These are phyloP conservation scores for Varanus komodoensis DNA, from an alignment of 2,113 vertebrate genomes.

Conservation along the genomic window DNA sequence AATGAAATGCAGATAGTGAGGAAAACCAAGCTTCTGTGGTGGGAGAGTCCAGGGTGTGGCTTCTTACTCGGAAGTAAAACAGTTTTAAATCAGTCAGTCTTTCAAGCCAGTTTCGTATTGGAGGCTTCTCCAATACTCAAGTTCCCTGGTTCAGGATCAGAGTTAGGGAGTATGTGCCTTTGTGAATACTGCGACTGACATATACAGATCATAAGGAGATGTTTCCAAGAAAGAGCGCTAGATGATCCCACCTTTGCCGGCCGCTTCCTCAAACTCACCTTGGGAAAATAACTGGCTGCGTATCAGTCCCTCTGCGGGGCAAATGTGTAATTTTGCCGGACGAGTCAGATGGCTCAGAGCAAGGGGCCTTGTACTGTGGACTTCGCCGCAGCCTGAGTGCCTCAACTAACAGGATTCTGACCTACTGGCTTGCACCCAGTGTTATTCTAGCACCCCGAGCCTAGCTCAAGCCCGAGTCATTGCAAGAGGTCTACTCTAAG, in stretches of 20 bases:
- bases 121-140: not conserved
- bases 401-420: too few relatives aligned
- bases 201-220: not conserved
- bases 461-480: too few relatives aligned
- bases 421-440: not conserved
- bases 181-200: not conserved
- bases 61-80: not conserved
- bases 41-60: not conserved
- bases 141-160: not conserved
- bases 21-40: not conserved
- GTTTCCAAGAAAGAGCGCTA: not conserved
- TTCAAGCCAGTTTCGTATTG: not conserved
- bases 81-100: not conserved
- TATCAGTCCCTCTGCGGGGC: rapidly evolving
- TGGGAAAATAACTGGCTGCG: not conserved
- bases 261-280: not conserved
- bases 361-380: not conserved
- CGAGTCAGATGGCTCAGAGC: not conserved
- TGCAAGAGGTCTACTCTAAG: too few relatives aligned
- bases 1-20: not conserved
- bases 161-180: too few relatives aligned
- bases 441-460: too few relatives aligned
- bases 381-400: not conserved
- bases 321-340: too few relatives aligned
- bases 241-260: not conserved